Conservation (phyloP, 2,113 vertebrate genomes). For the Onychostoma macrolepis region DNA sequence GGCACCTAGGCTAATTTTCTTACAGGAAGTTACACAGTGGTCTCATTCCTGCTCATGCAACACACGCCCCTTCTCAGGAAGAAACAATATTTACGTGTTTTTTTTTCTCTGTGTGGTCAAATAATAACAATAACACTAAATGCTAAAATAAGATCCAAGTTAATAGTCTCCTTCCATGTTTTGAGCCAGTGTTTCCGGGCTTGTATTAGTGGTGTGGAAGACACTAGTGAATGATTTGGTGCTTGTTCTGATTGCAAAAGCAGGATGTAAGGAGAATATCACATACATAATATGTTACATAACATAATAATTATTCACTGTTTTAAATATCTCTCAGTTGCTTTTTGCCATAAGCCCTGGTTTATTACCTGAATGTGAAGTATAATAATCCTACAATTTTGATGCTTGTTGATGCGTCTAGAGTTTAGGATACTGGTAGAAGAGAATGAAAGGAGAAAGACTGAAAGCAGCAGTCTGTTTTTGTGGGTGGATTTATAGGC, state of each 20-base stretch:
- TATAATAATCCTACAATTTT: not conserved
- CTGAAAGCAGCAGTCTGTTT: not conserved
- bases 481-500: not conserved
- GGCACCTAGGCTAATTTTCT: slow-evolving; percentile 17
- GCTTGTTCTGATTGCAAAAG: not conserved
- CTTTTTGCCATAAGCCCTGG: not conserved
- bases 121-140: not conserved
- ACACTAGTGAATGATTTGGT: not conserved
- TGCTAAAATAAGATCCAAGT: not conserved
- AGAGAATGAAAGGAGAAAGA: not conserved
- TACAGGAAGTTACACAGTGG: slow-evolving; percentile 10
- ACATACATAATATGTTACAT: not conserved
- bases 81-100: not conserved
- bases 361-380: not conserved
- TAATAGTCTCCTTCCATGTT: not conserved
- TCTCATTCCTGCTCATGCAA: slow-evolving; percentile 4
- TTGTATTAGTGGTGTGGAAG: not conserved
- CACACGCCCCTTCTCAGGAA: slow-evolving; percentile 24
- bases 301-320: not conserved
- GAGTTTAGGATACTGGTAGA: not conserved
- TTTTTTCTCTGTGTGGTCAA: not conserved
- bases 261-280: not conserved
- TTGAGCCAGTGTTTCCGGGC: not conserved
- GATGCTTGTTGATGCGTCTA: not conserved
- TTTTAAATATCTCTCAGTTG: not conserved